Evolutionary conservation across 1,140 invertebrate species (phyloP).

Genomic region (Eriosoma lanigerum): DNA sequence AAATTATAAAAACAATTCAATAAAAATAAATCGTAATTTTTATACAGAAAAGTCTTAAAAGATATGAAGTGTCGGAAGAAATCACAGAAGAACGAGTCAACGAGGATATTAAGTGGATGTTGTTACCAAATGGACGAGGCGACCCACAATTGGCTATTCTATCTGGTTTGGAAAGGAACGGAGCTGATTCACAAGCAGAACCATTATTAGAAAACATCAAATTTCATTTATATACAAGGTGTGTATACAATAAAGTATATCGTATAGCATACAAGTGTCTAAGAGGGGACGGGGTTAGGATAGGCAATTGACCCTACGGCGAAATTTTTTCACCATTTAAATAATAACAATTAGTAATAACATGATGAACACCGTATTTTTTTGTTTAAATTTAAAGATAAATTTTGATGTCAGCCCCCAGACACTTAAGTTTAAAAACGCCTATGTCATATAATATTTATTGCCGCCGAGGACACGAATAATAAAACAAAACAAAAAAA

Average conservation of each 20-base stretch:
- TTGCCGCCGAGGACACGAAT: too few species aligned
- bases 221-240: slow-evolving; percentile 56
- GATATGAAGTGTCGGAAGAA: slow-evolving; percentile 50
- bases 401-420: too few species aligned
- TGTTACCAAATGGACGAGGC: slow-evolving; percentile 67
- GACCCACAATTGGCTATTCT: slow-evolving; percentile 63
- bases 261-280: too few species aligned
- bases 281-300: too few species aligned
- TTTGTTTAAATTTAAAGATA: too few species aligned
- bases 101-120: slow-evolving; percentile 61
- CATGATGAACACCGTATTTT: too few species aligned
- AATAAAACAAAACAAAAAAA: too few species aligned
- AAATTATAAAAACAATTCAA: neutral
- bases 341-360: too few species aligned
- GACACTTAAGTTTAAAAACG: too few species aligned
- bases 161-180: slow-evolving; percentile 55
- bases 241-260: neutral
- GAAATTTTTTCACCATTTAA: too few species aligned
- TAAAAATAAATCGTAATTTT: neutral
- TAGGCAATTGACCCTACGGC: too few species aligned
- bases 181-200: slow-evolving; percentile 4
- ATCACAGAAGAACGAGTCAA: slow-evolving; percentile 45
- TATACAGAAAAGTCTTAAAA: slow-evolving; percentile 37
- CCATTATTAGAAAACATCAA: slow-evolving; percentile 53
- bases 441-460: too few species aligned